Evolutionary conservation across 2,888 invertebrate genomes (phyloP), one percentile per base, ranked within the genome.

Genomic region (Andrena chrysosceles): DNA sequence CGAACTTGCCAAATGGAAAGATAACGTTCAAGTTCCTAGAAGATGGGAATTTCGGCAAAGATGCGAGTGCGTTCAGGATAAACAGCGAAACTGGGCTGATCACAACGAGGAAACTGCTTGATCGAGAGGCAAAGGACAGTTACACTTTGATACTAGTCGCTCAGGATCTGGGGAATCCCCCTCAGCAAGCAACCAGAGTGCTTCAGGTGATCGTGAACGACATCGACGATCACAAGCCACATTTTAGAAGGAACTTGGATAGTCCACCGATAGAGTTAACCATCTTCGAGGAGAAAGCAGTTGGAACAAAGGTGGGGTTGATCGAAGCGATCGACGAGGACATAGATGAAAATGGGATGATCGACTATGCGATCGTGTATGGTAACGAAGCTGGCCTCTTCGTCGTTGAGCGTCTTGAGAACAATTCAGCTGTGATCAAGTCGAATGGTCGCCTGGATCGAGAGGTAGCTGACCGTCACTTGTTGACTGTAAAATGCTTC

Each of bases 111-210:
- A 95, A 95, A 56, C 92, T 95, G 0, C 92, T 98, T 48, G 98
- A 98, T 93, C 95, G 98, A 0, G 98, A 98, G 92, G 95, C 94
- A 0, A 96, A 96, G 90, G 95, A 96, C 16, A 95, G 95, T 52
- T 98, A 97, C 91, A 96, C 96, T n/a, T 94, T 98, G 72, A 96
- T 97, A 10, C 93, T 98, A 4, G 95, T 96, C n/a, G 97, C 97
- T 5, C 95, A 96, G 59, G 98, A 98, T 91, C 95, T 96, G 79
- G 98, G 98, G 0, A 95, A 96, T 63, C 97, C 97, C 0, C 96
- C 96, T 13, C 97, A 97, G 89, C 96, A 96, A 83, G 96, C 96
- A 0, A 96, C 97, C 0, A 94, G 97, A 69, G 96, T 97, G 0
- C 94, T 97, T 0, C 96, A 95, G 66, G 96, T 98, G 0, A 94